Conservation (phyloP, 2,113 vertebrate genomes). For the Puntigrus tetrazona region DNA sequence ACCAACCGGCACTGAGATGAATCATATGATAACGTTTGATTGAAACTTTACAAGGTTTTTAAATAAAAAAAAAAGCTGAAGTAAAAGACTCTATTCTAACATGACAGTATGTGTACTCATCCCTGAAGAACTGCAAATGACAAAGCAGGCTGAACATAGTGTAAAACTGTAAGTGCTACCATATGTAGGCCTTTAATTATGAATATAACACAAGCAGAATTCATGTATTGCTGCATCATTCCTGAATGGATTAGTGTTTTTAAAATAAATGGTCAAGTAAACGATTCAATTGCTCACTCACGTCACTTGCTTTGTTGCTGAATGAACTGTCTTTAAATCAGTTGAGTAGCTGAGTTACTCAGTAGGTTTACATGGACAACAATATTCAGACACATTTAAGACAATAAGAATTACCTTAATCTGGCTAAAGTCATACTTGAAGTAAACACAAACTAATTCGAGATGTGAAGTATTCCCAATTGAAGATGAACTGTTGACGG, state of each 20-base stretch:
- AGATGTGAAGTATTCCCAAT: background rate
- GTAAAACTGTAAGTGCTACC: background rate
- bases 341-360: too few species aligned
- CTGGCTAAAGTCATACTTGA: background rate
- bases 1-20: background rate
- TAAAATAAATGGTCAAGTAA: background rate
- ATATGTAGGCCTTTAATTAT: background rate
- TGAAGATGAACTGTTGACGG: background rate
- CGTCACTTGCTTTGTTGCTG: background rate
- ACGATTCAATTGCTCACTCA: background rate
- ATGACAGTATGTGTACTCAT: background rate
- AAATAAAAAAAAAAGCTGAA: background rate
- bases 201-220: background rate
- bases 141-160: background rate
- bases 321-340: background rate
- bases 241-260: background rate
- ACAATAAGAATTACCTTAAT: background rate
- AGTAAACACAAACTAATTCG: background rate
- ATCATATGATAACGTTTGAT: background rate
- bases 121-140: background rate
- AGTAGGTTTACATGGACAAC: too few species aligned
- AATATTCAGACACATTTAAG: too few species aligned
- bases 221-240: background rate
- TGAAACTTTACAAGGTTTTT: constrained; percentile 1
- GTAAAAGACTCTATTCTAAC: background rate